Percentiles rank a stretch among this genome's conserved stretches.
Conservation (phyloP, 2,888 invertebrate genomes). For the Drosophila pseudotalamancana region DNA sequence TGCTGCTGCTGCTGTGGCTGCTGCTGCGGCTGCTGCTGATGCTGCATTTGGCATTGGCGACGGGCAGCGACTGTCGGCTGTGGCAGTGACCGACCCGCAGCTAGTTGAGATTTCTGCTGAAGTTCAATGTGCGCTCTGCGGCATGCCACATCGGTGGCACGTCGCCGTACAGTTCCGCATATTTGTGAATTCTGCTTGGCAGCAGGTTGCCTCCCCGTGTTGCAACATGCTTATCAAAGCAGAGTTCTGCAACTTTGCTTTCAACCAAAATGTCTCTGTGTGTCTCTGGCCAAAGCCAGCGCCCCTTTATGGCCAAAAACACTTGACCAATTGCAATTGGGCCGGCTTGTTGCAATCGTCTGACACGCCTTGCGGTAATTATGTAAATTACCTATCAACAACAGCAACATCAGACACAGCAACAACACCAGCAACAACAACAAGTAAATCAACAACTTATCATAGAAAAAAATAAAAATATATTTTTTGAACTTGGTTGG, state of each 20-base stretch:
- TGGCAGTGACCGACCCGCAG: slow-evolving; percentile 72
- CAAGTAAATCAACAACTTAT: slow-evolving; percentile 53
- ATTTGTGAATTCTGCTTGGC: slow-evolving; percentile 25
- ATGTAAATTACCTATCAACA: slow-evolving; percentile 71
- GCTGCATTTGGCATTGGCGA: slow-evolving; percentile 43
- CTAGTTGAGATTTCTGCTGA: slow-evolving; percentile 51
- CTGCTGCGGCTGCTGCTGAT: slow-evolving; percentile 47
- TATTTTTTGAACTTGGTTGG: slow-evolving; percentile 40
- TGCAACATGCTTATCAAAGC: slow-evolving; percentile 1
- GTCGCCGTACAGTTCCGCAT: slow-evolving; percentile 57
- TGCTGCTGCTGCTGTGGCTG: slow-evolving; percentile 7
- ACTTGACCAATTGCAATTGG: slow-evolving; percentile 20
- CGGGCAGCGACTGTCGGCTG: slow-evolving; percentile 10
- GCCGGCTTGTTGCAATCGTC: slow-evolving; percentile 25
- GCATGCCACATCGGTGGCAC: slow-evolving; percentile 40
- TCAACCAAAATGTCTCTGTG: no score
- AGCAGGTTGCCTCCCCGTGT: slow-evolving; percentile 3
- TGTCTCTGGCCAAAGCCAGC: slow-evolving; percentile 19
- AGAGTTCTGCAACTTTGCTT: slow-evolving; percentile 20
- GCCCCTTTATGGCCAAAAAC: slow-evolving; percentile 15
- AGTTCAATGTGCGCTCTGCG: slow-evolving; percentile 62
- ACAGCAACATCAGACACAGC: slow-evolving; percentile 15
- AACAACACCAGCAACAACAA: slow-evolving; percentile 19
- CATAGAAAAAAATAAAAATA: slow-evolving; percentile 19
- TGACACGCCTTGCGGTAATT: slow-evolving; percentile 66